Evolutionary conservation across 2,113 vertebrate species (phyloP).

Genomic region (Daubentonia madagascariensis): DNA sequence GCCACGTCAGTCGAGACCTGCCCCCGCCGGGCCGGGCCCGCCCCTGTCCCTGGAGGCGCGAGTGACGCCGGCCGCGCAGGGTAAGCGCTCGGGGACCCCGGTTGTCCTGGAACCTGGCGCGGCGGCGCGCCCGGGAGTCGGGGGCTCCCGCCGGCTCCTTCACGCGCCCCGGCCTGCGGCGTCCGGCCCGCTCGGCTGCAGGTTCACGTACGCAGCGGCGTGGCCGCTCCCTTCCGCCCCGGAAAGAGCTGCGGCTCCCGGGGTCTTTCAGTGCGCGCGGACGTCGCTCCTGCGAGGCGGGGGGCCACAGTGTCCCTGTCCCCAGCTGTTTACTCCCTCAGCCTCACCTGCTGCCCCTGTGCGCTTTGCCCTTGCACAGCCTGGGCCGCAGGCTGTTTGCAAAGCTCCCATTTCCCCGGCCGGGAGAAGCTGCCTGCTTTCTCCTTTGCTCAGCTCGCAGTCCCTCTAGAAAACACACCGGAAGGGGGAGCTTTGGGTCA

Average conservation of each 20-base stretch:
- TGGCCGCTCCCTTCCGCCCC: not conserved
- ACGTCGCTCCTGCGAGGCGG: not conserved
- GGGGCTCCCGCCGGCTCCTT: not conserved
- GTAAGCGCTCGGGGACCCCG: slow-evolving; percentile 6
- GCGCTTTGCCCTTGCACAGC: not conserved
- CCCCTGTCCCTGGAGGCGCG: not conserved
- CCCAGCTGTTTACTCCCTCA: not conserved
- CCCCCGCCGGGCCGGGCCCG: not conserved
- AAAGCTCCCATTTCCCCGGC: fast-evolving
- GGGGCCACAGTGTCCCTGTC: not conserved
- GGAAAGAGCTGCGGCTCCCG: not conserved
- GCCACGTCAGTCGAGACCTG: not conserved
- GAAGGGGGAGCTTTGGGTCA: slow-evolving; percentile 56
- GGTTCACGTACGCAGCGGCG: not conserved
- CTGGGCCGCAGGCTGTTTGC: not conserved
- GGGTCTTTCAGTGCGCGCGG: fast-evolving
- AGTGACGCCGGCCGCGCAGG: not conserved
- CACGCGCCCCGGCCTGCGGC: not conserved
- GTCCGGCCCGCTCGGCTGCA: not conserved
- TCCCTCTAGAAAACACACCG: not conserved
- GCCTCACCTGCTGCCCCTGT: not conserved
- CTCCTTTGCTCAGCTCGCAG: not conserved
- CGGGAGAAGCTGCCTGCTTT: not conserved
- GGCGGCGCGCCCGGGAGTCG: not conserved
- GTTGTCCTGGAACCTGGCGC: not conserved